Base-by-base conservation (phyloP, 2,797 vertebrate genomes). In the Cyprinodon diabolis region DNA sequence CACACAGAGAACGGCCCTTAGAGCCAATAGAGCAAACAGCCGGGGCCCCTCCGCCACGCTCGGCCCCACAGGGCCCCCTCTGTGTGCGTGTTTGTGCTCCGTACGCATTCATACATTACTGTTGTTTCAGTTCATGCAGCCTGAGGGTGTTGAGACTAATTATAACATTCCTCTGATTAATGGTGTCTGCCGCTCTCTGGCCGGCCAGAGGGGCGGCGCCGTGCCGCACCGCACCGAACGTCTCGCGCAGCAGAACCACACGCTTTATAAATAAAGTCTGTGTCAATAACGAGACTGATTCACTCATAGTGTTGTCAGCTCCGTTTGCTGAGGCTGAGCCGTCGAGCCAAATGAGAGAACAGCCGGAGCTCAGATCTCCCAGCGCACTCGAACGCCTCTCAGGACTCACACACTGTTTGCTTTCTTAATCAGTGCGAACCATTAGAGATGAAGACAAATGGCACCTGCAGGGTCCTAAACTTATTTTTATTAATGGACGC, bases 151-250 rank as follows among this genome's bases (percentile, higher is more conserved):
- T 76, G 66, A 77, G 83, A 85, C 86, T 93, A 91, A 94, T 94
- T 94, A 92, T 91, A 94, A 93, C 90, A 89, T 85, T 88, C 84
- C 89, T 91, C 89, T 93, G 91, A 93, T 93, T 92, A 92, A 93
- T 94, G 58, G 88, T 79, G 88, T 92, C 91, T 92, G 30, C 30
- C 30, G 86, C 81, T 81, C 1, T 9, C 71, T 23, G 68, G 75
- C 76, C 74, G 45, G 45, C 45, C 45, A 21, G 40, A 19, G 37
- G 60, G 60, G 37, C 60, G 37, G 37, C 60, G 78, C 30, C 45
- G 78, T 54, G 77, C 71, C 65, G 75, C 1, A 60, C 71, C 15
- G 37, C 77, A 74, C 80, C 78, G 79, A 67, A 77, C 74, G 69
- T 83, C 81, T 76, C 25, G 54, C 69, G 76, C 80, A 81, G 81